Base-by-base conservation (phyloP, 2,888 invertebrate genomes). In the Sesamia inferens region DNA sequence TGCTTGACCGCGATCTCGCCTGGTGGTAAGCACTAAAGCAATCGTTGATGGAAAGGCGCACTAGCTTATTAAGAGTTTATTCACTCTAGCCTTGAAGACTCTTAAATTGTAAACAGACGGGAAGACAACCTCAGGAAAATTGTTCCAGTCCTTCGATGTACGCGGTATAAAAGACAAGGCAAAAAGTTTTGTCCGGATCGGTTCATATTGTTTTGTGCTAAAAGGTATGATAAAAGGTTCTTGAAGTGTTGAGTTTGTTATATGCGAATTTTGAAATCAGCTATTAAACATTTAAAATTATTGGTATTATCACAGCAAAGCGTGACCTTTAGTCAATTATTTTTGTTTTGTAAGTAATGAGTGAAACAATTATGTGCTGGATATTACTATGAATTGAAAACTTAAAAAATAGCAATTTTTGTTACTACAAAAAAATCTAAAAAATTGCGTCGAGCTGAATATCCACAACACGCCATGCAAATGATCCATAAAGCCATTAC, bases 391-490 rank as follows among this genome's bases (percentile, higher is more conserved):
- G 19, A 19, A 47, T 22, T 55, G 19, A 55, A 63, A 42, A 61
- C 22, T 8, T 48, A 57, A 47, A 54, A 61, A 5, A 13, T 5
- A 55, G 54, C 31, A 8, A n/a, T 42, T 4, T 57, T 31, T 57
- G 6, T 10, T 42, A 73, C 47, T 22, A 73, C 48, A 59, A n/a
- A 4, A 44, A 10, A 22, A 22, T 70, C 5, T n/a, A 2, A 39
- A 51, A 31, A 16, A 72, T 24, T 0, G 3, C 13, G 4, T 1
- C 31, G 14, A 57, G 31, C 7, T 16, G 61, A 31, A n/a, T 39
- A 31, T 6, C 22, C 24, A 81, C 65, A 59, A 57, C 55, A 71
- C 61, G 62, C 19, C 81, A 83, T 80, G 80, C 81, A 80, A 64
- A 77, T 63, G 72, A 67, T 68, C 71, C 39, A 71, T n/a, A 61